Base-by-base conservation (phyloP, 2,113 vertebrate species). In the Glareola pratincola region DNA sequence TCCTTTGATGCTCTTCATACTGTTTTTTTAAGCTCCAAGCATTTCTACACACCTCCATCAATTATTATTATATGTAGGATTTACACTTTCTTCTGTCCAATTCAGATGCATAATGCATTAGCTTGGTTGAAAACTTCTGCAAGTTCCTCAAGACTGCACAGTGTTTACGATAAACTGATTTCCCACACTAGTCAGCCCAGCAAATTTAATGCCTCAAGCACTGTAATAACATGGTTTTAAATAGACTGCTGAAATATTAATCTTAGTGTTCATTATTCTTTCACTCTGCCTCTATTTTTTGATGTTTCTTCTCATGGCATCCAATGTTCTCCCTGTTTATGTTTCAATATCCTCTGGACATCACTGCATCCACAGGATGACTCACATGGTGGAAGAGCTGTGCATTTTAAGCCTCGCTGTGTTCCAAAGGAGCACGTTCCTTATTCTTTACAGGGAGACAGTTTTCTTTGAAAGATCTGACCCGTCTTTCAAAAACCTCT, bases 201-300 rank as follows among this genome's bases (percentile, higher is more conserved):
- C 9, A 97, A 97, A 96, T 96, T 79, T 97, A 96, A 95, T 79
- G 94, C 93, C 92, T 88, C 64, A 72, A 97, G 96, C 57, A 10
- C 77, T 96, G 54, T 82, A 96, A 97, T 96, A 97, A 93, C 84
- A 75, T 23, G 16, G 75, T 94, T 97, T 97, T 96, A 97, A 96
- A 95, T 77, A 95, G 84, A 74, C 67, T 92, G 37, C 41, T 93
- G 72, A 97, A 97, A 96, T 94, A 97, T 97, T 96, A 95, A 94
- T 94, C 78, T 71, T 62, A 54, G 21, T 2, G 0, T 81, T 96
- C 56, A 69, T 81, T 96, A 90, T 94, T 87, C 78, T 93, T 95
- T 84, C 66, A 67, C 27, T 67, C 76, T 92, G 43, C 57, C 57
- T 91, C 75, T 86, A 67, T 59, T 86, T 69, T 93, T 88, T 83